Evolutionary conservation across 2,888 invertebrate species (phyloP).

Genomic region (Punctoribates punctum): DNA sequence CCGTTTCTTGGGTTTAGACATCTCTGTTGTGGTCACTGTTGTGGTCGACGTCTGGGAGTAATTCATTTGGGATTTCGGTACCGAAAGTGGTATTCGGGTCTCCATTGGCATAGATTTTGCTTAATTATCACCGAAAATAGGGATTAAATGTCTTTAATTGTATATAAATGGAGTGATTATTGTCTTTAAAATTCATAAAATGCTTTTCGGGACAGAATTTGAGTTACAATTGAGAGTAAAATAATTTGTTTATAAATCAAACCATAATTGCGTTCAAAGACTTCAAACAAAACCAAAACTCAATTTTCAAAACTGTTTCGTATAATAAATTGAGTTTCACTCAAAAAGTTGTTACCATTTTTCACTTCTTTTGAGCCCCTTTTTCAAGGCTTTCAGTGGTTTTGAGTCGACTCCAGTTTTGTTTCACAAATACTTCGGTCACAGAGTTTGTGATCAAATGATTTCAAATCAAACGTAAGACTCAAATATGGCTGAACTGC

Average conservation of each 20-base stretch:
- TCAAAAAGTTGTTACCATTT: neutral
- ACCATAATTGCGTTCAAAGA: neutral
- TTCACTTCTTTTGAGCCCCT: no score
- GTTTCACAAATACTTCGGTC: neutral
- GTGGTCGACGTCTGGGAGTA: neutral
- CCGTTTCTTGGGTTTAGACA: constrained; percentile 30
- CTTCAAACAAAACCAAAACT: neutral
- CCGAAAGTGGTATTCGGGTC: neutral
- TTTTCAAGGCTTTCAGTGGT: no score
- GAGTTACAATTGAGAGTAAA: no score
- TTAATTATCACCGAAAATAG: neutral
- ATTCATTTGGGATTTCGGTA: neutral
- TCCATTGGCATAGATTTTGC: neutral
- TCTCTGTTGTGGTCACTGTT: neutral
- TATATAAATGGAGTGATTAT: neutral
- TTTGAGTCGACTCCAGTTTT: neutral
- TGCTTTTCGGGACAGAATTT: neutral
- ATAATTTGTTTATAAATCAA: no score
- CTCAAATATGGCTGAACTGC: neutral
- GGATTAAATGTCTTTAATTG: neutral
- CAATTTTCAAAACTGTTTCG: neutral
- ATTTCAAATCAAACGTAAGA: neutral
- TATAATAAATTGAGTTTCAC: neutral
- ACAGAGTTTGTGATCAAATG: neutral
- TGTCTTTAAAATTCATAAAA: neutral